Conservation (phyloP, 2,797 vertebrate species). For the Channa striata region DNA sequence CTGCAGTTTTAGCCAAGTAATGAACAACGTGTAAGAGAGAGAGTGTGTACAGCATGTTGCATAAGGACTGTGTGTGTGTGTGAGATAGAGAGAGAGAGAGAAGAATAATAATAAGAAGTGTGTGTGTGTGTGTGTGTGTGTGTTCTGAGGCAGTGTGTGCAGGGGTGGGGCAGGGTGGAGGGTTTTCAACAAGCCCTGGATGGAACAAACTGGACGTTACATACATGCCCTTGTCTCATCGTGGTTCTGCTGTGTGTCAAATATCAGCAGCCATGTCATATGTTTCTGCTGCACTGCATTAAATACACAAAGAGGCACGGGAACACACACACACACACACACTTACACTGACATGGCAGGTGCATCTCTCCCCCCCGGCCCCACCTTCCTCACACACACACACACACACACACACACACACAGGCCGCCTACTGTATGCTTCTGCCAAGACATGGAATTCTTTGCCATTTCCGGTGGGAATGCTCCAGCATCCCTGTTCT, state of each 20-base stretch:
- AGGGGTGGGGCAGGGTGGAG: constrained; percentile 54
- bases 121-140: constrained; percentile 26
- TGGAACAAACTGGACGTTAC: constrained; percentile 49
- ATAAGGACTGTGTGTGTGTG: constrained; percentile 50
- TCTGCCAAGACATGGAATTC: constrained; percentile 50
- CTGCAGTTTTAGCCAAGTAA: constrained; percentile 77
- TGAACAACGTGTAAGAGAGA: constrained; percentile 68
- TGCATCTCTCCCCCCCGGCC: constrained; percentile 30
- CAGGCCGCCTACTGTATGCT: not conserved
- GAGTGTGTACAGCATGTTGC: constrained; percentile 62
- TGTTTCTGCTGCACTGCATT: constrained; percentile 23
- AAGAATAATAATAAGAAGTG: not conserved
- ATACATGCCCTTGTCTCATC: constrained; percentile 30
- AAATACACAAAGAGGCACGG: constrained; percentile 12
- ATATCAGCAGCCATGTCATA: constrained; percentile 13
- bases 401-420: not conserved
- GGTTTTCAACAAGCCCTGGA: constrained; percentile 41
- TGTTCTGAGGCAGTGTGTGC: constrained; percentile 14
- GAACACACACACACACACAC: no score
- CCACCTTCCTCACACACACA: not conserved
- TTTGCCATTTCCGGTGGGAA: constrained; percentile 51
- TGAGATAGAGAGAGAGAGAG: not conserved
- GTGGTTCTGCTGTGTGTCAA: constrained; percentile 10
- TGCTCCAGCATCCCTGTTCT: constrained; percentile 29
- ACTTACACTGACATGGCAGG: constrained; percentile 54